These are phyloP conservation scores for Microcebus griseorufus DNA, from an alignment of 2,113 vertebrate genomes.

Conservation along the genomic window DNA sequence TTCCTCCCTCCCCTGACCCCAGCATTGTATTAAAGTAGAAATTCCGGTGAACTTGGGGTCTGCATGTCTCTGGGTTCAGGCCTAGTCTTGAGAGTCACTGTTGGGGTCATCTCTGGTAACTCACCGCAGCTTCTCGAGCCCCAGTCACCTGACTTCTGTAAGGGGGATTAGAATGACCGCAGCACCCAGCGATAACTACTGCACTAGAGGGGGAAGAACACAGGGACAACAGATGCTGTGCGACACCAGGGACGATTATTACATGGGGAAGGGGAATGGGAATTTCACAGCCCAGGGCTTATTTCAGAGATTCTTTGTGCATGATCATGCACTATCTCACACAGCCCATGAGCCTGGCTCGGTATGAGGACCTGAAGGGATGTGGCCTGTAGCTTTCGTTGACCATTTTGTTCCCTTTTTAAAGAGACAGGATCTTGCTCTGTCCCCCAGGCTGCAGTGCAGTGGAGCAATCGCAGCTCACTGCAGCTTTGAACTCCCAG, in stretches of 20 bases:
- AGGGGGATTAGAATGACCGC: background rate
- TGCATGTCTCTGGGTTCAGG: background rate
- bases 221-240: background rate
- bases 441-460: too few relatives aligned
- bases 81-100: background rate
- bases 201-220: background rate
- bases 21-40: background rate
- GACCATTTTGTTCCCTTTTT: too few relatives aligned
- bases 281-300: background rate
- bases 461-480: too few relatives aligned
- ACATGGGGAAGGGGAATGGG: background rate
- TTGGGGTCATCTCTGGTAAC: background rate
- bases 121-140: background rate
- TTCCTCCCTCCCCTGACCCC: accelerated
- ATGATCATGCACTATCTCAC: background rate
- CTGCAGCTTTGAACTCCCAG: too few relatives aligned
- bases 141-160: background rate
- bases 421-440: too few relatives aligned
- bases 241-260: accelerated
- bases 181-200: accelerated
- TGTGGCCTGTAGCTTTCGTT: background rate
- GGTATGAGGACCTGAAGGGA: background rate
- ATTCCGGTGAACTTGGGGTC: background rate
- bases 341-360: background rate
- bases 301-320: background rate